Base-by-base conservation (phyloP, 2,113 vertebrate genomes). In the Pseudorasbora parva region DNA sequence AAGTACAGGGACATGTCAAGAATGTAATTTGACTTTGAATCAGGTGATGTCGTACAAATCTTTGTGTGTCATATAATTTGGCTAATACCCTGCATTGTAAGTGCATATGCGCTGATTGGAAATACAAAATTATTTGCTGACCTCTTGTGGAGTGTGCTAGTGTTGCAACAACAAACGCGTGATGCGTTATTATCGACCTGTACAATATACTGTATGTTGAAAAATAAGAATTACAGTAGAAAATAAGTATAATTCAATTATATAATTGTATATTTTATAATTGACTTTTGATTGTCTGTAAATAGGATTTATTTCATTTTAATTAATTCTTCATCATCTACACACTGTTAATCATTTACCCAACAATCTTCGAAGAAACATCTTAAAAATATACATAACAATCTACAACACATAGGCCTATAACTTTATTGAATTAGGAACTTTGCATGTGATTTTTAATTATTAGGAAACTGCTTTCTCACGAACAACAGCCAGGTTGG, bases 141-240 rank as follows among this genome's bases (percentile, higher is more conserved):
- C 86, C 66, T 85, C 86, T 87, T 79, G 83, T 85, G 86, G 83
- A 74, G 59, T 47, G 54, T 30, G 21, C 25, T 62, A 27, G 49
- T 56, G 11, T 43, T 77, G 19, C 74, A 66, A 49, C 0, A 33
- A 30, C 23, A 59, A 37, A 33, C 19, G 0, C 41, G 33, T n/a
- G 9, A 41, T 1, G 17, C 2, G 3, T 41, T n/a, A 5, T 41
- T n/a, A 5, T 5, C 4, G 64, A 37, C 19, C 30, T 19, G 30
- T 37, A 17, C 8, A 8, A 64, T 25, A 4, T 64, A 64, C 2
- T 2, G 8, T 37, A 37, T 37, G 37, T 68, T 21, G 30, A 37
- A 37, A 54, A 21, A 21, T 8, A 54, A 21, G 6, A 3, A 17
- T 54, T 54, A 49, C 47, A 49, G 47, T 10, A 49, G 49, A 51